These are phyloP conservation scores for Polydrusus pterygomalis DNA, from an alignment of 2,888 invertebrate genomes.

Conservation along the genomic window DNA sequence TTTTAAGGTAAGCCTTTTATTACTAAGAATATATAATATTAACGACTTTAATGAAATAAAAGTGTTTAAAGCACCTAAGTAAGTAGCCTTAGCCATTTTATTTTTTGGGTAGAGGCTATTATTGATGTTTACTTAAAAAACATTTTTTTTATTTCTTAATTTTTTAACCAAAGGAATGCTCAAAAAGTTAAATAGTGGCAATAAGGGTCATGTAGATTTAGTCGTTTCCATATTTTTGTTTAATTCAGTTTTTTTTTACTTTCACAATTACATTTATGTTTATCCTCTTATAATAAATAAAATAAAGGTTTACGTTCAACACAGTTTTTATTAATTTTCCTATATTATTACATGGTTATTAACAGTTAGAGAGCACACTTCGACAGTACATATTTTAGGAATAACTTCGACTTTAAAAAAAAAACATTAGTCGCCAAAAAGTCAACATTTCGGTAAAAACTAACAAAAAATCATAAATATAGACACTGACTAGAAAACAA, in stretches of 20 bases:
- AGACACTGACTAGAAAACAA: slow-evolving; percentile 16
- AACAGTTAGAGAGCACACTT: slow-evolving; percentile 15
- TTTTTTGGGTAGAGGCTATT: no score
- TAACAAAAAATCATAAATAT: not conserved
- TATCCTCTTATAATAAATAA: not conserved
- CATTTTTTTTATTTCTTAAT: no score
- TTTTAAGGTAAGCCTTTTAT: not conserved
- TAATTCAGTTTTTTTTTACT: not conserved
- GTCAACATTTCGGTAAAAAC: slow-evolving; percentile 5
- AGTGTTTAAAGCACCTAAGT: no score
- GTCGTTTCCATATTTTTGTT: not conserved
- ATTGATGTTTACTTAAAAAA: no score
- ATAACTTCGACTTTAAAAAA: not conserved
- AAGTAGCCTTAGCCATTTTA: no score
- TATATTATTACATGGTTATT: not conserved
- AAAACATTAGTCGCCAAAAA: not conserved
- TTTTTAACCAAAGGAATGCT: no score
- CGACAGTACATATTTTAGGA: slow-evolving; percentile 2
- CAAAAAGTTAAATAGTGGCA: no score
- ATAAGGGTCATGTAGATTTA: not conserved
- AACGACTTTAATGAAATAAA: no score
- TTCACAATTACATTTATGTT: no score
- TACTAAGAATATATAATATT: not conserved
- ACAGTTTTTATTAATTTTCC: slow-evolving; percentile 15
- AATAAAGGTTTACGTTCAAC: not conserved